phyloP scores from a whole-genome alignment of 2,888 invertebrate genomes.

The Ditula angustiorana region DNA sequence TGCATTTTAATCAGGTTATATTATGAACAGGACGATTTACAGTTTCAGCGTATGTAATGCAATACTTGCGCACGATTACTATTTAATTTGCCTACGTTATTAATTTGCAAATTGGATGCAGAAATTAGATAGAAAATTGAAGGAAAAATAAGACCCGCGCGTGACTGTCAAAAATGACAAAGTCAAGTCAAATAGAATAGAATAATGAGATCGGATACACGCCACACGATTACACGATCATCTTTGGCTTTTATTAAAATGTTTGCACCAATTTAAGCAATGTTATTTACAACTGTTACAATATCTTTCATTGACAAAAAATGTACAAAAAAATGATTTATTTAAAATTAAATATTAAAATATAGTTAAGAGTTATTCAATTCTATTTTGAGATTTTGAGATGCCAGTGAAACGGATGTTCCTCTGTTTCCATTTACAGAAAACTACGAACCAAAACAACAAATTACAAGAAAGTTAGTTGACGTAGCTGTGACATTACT shows the following conservation, averaged over 20 bases:
- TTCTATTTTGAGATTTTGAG: too few relatives aligned
- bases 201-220: slow-evolving; percentile 14
- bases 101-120: slow-evolving; percentile 3
- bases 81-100: neutral
- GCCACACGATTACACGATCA: neutral
- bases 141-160: slow-evolving; percentile 33
- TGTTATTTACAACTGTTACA: too few relatives aligned
- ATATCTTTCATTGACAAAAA: too few relatives aligned
- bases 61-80: neutral
- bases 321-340: too few relatives aligned
- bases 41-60: neutral
- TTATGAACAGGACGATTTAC: neutral
- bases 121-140: slow-evolving; percentile 5
- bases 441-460: neutral
- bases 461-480: neutral
- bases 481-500: neutral
- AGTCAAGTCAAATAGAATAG: neutral
- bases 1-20: slow-evolving; percentile 56
- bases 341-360: too few relatives aligned
- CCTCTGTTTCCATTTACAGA: slow-evolving; percentile 18
- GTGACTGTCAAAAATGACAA: slow-evolving; percentile 33
- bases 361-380: too few relatives aligned
- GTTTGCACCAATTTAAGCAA: too few relatives aligned
- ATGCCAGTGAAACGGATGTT: slow-evolving; percentile 8
- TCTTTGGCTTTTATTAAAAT: too few relatives aligned